phyloP scores from a whole-genome alignment of 2,888 invertebrate genomes.

The Hermaeophaga mercurialis region DNA sequence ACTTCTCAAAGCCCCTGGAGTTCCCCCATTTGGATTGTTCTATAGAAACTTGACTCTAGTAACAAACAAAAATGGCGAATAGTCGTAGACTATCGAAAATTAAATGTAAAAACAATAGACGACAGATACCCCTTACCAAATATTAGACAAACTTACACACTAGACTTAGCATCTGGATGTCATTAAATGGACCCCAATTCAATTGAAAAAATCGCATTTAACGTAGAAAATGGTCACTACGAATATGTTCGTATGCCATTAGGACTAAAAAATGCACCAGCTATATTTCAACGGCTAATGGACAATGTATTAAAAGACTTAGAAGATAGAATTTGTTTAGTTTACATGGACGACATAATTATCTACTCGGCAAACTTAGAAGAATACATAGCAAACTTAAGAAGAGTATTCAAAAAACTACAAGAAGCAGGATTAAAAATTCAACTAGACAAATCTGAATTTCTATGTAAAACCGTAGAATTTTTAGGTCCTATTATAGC shows the following conservation, averaged over 20 bases:
- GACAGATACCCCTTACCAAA: not conserved
- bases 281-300: conserved; percentile 26
- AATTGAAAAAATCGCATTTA: conserved; percentile 25
- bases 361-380: not conserved
- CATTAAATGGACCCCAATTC: conserved; percentile 24
- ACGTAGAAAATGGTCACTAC: conserved; percentile 9
- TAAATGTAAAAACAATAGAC: too few relatives aligned
- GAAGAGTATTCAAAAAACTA: not conserved
- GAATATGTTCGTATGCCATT: too few relatives aligned
- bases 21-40: conserved; percentile 16
- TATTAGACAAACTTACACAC: not conserved
- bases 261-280: too few relatives aligned
- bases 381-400: not conserved
- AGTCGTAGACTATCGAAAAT: not conserved
- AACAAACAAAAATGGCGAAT: conserved; percentile 19
- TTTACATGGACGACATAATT: conserved; percentile 6
- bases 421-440: conserved; percentile 1
- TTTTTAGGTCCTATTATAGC: conserved; percentile 18
- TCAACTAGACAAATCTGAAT: conserved; percentile 17
- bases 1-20: conserved; percentile 22
- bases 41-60: conserved; percentile 23
- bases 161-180: conserved; percentile 15
- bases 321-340: too few relatives aligned
- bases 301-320: conserved; percentile 46
- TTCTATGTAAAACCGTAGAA: conserved; percentile 18